Evolutionary conservation across 2,113 vertebrate species (phyloP).

Genomic region (Mus pahari): DNA sequence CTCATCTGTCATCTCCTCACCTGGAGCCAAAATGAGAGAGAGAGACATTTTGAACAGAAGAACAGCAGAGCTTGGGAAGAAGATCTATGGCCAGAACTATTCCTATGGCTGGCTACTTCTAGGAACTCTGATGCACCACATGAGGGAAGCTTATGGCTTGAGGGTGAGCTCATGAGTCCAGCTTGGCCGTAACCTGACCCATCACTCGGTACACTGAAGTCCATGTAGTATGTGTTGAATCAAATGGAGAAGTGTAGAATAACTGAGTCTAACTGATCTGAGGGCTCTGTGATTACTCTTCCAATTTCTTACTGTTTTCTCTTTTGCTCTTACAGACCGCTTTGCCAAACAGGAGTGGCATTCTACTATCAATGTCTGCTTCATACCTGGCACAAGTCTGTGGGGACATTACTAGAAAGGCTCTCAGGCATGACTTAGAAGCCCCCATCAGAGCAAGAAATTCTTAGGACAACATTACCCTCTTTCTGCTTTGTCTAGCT

Average conservation of each 20-base stretch:
- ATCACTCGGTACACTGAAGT: too few relatives aligned
- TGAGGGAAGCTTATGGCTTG: background rate
- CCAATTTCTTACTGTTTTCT: background rate
- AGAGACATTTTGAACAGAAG: background rate
- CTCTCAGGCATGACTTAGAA: background rate
- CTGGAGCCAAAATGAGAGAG: background rate
- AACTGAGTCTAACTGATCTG: background rate
- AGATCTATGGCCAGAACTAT: background rate
- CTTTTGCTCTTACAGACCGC: background rate
- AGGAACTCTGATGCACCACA: background rate
- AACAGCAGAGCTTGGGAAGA: background rate
- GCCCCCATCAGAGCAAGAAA: background rate
- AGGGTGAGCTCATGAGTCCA: fast-evolving
- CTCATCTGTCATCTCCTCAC: background rate
- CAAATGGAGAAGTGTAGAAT: background rate
- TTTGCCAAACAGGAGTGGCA: background rate
- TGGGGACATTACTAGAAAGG: background rate
- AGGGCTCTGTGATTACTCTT: background rate
- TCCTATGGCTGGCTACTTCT: background rate
- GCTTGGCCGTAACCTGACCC: background rate
- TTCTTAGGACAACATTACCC: background rate
- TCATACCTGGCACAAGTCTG: background rate
- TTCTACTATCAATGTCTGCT: background rate
- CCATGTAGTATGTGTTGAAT: background rate
- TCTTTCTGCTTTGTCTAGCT: background rate